A percentile compares a stretch with the other conserved stretches of the same genome.
These are phyloP conservation scores for Homarus gammarus DNA, from an alignment of 2,888 invertebrate species.

Conservation along the genomic window DNA sequence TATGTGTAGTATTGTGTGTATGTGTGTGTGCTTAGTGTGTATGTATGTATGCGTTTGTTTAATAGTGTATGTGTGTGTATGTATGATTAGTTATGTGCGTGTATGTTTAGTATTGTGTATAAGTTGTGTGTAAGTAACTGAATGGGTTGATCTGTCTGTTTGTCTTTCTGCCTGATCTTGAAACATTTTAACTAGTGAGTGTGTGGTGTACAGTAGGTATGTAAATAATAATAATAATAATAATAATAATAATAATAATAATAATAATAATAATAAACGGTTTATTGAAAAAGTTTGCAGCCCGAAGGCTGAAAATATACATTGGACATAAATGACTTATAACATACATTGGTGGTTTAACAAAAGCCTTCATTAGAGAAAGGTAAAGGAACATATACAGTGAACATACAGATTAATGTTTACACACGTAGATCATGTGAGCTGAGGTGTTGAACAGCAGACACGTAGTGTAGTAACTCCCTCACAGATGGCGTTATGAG, in stretches of 20 bases:
- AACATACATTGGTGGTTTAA: too few relatives aligned
- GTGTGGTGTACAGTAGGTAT: neutral
- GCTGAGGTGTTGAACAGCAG: too few relatives aligned
- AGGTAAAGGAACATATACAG: too few relatives aligned
- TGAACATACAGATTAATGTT: too few relatives aligned
- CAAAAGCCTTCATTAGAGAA: too few relatives aligned
- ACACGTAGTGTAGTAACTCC: too few relatives aligned
- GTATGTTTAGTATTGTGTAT: slow-evolving; percentile 26
- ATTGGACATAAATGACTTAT: too few relatives aligned
- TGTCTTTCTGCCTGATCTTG: slow-evolving; percentile 24
- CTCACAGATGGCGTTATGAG: too few relatives aligned
- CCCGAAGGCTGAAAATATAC: too few relatives aligned
- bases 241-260: slow-evolving; percentile 26
- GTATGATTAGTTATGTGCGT: slow-evolving; percentile 5
- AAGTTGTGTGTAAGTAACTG: neutral
- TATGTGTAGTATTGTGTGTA: neutral
- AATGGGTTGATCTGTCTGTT: slow-evolving; percentile 18
- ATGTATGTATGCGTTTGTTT: slow-evolving; percentile 18
- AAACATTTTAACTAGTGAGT: neutral
- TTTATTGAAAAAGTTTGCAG: too few relatives aligned
- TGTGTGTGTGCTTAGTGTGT: neutral
- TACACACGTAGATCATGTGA: too few relatives aligned
- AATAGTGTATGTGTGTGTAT: slow-evolving; percentile 24
- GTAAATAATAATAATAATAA: slow-evolving; percentile 43
- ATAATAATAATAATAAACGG: slow-evolving; percentile 12